phyloP scores from a whole-genome alignment of 2,888 invertebrate genomes.

The Glaucopsyche alexis region DNA sequence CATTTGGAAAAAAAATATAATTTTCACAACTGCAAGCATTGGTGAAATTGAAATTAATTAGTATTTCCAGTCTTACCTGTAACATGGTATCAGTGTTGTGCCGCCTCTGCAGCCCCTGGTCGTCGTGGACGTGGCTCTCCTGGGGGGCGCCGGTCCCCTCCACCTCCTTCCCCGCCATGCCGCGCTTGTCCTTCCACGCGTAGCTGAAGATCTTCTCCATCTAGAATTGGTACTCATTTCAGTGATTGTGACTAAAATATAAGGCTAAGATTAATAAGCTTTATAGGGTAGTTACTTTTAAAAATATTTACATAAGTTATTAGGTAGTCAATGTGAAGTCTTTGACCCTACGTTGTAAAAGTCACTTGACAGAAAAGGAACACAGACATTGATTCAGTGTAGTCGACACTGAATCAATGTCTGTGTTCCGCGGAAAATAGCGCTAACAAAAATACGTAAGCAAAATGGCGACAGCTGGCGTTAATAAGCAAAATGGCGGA shows the following conservation, averaged over 20 bases:
- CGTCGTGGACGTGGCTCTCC: conserved; percentile 86
- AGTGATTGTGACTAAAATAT: background rate
- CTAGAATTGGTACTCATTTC: conserved; percentile 66
- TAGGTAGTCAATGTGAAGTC: too few relatives aligned
- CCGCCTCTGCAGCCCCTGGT: conserved; percentile 83
- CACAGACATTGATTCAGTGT: too few relatives aligned
- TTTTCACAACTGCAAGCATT: too few relatives aligned
- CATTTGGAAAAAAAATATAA: too few relatives aligned
- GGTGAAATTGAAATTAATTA: too few relatives aligned
- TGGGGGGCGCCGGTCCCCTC: conserved; percentile 55
- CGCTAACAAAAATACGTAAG: too few relatives aligned
- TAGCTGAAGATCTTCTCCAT: conserved; percentile 96
- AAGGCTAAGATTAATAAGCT: background rate
- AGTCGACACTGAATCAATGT: too few relatives aligned
- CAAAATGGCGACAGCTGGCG: too few relatives aligned
- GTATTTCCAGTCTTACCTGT: conserved; percentile 63
- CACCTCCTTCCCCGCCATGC: conserved; percentile 68
- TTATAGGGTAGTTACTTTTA: background rate
- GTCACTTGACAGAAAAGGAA: too few relatives aligned
- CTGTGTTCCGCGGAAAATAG: too few relatives aligned
- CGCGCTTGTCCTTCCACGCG: conserved; percentile 92
- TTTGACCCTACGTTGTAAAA: too few relatives aligned
- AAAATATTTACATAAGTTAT: background rate
- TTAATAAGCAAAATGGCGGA: too few relatives aligned
- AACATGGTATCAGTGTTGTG: conserved; percentile 92